Percentiles rank a stretch among this genome's conserved stretches.
These are phyloP conservation scores for Euleptes europaea DNA, from an alignment of 2,113 vertebrate species.

Conservation along the genomic window DNA sequence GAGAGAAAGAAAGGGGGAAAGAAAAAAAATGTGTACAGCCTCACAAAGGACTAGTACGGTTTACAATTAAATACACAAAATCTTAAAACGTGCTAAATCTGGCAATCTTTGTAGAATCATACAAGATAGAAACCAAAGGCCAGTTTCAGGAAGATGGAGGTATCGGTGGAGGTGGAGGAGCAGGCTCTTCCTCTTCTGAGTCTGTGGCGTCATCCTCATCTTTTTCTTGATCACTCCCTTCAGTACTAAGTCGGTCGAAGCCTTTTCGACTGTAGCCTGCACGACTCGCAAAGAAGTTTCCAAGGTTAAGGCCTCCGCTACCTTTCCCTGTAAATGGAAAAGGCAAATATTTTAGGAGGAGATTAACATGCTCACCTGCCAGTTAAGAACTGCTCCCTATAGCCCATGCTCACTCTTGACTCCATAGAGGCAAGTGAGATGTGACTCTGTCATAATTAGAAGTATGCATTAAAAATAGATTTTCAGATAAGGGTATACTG, in stretches of 20 bases:
- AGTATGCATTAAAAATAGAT: too few species aligned
- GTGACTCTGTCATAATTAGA: too few species aligned
- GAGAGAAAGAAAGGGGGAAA: not conserved
- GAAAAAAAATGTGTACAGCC: conserved; percentile 76
- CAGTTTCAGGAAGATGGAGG: conserved; percentile 73
- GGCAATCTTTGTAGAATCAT: conserved; percentile 50
- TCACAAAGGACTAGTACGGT: conserved; percentile 84
- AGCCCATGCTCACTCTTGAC: too few species aligned
- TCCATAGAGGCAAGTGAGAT: not conserved
- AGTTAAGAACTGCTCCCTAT: not conserved
- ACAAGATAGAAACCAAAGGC: conserved; percentile 38
- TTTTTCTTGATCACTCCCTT: conserved; percentile 95
- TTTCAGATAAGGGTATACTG: too few species aligned
- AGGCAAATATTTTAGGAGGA: not conserved
- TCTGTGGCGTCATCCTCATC: conserved; percentile 90
- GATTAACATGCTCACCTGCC: not conserved
- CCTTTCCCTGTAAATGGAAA: conserved; percentile 82
- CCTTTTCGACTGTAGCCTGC: conserved; percentile 94
- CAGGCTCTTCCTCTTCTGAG: conserved; percentile 92
- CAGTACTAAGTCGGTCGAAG: conserved; percentile 94
- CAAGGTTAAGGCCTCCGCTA: conserved; percentile 87
- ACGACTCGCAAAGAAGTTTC: conserved; percentile 92
- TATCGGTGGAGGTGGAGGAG: conserved; percentile 69
- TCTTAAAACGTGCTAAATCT: conserved; percentile 77
- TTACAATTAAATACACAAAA: conserved; percentile 84